Base-by-base conservation (phyloP, 1,140 invertebrate genomes). In the Drosophila hydei region DNA sequence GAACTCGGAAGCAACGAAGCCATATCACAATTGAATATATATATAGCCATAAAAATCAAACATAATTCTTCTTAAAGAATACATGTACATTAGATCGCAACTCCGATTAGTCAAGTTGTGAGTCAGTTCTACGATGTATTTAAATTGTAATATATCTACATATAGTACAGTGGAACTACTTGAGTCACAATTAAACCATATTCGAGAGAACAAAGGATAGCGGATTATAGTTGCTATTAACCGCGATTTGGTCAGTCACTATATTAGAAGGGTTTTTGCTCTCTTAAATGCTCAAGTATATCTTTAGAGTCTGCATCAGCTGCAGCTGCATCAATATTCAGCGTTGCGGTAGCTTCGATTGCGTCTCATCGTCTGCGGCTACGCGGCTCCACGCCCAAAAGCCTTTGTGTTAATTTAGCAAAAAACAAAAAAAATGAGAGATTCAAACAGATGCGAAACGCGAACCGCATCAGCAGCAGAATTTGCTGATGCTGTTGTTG, bases 361-460 rank as follows among this genome's bases (percentile, higher is more conserved):
- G 54, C 19, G 33, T 6, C 54, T 40, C 33, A 42, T 19, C 6
- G 9, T 55, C 18, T 40, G 65, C 38, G 47, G 42, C 9, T 14
- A 18, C 9, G n/a, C 19, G 18, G 48, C 51, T 52, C 52, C 47
- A 45, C 54, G 54, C 61, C 69, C 69, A 59, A 58, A 51, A 48
- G 33, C 60, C 52, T 56, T 64, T 71, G 51, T 70, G 68, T 71
- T 71, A 64, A 64, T 71, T 71, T 64, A 71, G 68, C 61, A 59
- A 33, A 65, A 72, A 65, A 51, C 38, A 18, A 68, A 65, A 65
- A 72, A 72, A 72, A 36, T 52, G 23, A 68, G 43, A 54, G 68
- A 71, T 36, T 62, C 68, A 42, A 63, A 54, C 59, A 52, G 25
- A 68, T 68, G 47, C 64, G 54, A 65, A 38, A 43, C 16, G 40